Conservation (phyloP, 1,140 invertebrate species). For the Formica selysi region DNA sequence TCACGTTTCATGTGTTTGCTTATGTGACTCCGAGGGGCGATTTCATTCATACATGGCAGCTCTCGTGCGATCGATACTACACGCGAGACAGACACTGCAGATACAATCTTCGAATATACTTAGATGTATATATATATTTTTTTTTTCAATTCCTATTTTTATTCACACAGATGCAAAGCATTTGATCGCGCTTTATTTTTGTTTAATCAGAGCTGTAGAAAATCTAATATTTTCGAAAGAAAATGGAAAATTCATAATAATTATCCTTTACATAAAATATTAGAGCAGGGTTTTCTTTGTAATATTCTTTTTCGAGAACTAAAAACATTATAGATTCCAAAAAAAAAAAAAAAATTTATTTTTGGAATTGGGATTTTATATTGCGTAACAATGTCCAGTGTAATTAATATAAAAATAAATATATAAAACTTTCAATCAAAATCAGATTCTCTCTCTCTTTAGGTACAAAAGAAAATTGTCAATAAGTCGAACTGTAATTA, state of each 20-base stretch:
- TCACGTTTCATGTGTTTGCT: slow-evolving; percentile 37
- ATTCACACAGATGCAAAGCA: not conserved
- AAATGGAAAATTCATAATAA: not conserved
- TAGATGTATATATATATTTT: not conserved
- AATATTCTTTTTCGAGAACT: not conserved
- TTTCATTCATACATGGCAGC: slow-evolving; percentile 27
- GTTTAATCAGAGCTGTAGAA: not conserved
- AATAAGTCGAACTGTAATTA: not conserved
- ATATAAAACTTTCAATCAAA: slow-evolving; percentile 1
- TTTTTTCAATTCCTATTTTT: slow-evolving; percentile 2
- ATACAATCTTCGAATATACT: slow-evolving; percentile 32
- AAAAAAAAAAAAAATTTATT: not conserved
- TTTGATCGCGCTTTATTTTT: not conserved
- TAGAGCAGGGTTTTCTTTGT: not conserved
- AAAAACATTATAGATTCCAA: not conserved
- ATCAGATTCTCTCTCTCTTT: not conserved
- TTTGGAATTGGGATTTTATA: not conserved
- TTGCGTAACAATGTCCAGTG: not conserved
- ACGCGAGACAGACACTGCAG: not conserved
- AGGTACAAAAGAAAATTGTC: not conserved
- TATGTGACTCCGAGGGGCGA: slow-evolving; percentile 32
- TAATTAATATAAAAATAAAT: not conserved
- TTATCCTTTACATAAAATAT: slow-evolving; percentile 6
- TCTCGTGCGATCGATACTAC: slow-evolving; percentile 27
- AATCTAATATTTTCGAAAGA: not conserved